Base-by-base conservation (phyloP, 2,113 vertebrate species). In the Ahaetulla prasina region DNA sequence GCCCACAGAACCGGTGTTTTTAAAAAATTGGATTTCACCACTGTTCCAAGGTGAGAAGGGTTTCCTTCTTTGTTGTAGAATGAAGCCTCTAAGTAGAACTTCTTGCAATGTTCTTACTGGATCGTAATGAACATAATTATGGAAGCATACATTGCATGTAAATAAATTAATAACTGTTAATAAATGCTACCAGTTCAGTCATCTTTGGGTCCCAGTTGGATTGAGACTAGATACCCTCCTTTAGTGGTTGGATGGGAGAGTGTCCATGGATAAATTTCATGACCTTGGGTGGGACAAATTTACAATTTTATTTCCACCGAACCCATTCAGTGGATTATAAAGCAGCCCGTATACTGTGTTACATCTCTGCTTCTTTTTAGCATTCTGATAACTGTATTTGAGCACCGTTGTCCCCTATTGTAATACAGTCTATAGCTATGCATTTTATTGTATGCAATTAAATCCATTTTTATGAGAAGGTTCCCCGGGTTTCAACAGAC, bases 171-270 rank as follows among this genome's bases (percentile, higher is more conserved):
- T 63, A 92, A 52, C 90, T 14, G 3, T 39, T 87, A 50, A n/a
- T 60, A 49, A 2, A 91, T 74, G n/a, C 95, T 97, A 94, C 95
- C 94, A 96, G 96, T 95, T 96, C 96, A 97, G 93, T 96, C 95
- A 96, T 96, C 94, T 95, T 96, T 96, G 95, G 96, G 96, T 96
- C 96, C 96, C 95, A 97, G 95, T 94, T 97, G 95, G 97, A 97
- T 96, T 93, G 95, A 95, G 95, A 93, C 95, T 95, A 97, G 14
- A n/a, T n/a, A n/a, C n/a, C n/a, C n/a, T n/a, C n/a, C n/a, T n/a
- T n/a, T n/a, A n/a, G n/a, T n/a, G n/a, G n/a, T n/a, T n/a, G 30
- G 12, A 68, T 22, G 74, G 74, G 7, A 7, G 30, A 68, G 12
- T 68, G 11, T 39, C 68, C 68, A 80, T 39, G 74, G 74, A 80